A percentile compares a stretch with the other conserved stretches of the same genome.
These are phyloP conservation scores for Brachyalestes nurse DNA, from an alignment of 2,797 vertebrate genomes.

Conservation along the genomic window DNA sequence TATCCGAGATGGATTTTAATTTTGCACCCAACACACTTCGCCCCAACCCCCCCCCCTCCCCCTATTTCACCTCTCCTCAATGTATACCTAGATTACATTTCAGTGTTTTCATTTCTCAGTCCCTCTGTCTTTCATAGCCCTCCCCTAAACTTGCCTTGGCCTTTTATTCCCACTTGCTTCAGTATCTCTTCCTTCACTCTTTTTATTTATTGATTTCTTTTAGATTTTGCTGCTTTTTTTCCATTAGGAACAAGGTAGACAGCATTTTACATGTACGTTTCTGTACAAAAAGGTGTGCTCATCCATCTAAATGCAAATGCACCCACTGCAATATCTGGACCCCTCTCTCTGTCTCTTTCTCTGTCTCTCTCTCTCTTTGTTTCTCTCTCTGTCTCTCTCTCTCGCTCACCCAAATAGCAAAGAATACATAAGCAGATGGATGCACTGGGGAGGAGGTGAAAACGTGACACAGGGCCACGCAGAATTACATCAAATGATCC, in stretches of 20 bases:
- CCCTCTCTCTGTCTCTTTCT: neutral
- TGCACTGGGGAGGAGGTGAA: constrained; percentile 40
- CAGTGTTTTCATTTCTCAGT: constrained; percentile 53
- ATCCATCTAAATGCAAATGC: constrained; percentile 86
- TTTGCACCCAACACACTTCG: constrained; percentile 69
- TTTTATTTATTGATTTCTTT: constrained; percentile 15
- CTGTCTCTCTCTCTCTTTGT: too few species aligned
- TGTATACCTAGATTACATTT: constrained; percentile 66
- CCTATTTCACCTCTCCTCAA: constrained; percentile 29
- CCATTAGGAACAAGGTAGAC: constrained; percentile 52
- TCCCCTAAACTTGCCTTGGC: constrained; percentile 29
- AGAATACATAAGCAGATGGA: constrained; percentile 32
- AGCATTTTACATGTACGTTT: constrained; percentile 64
- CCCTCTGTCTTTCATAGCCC: constrained; percentile 32
- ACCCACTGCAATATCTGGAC: constrained; percentile 62
- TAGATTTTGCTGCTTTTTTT: constrained; percentile 28
- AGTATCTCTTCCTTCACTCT: constrained; percentile 9
- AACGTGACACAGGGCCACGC: constrained; percentile 34
- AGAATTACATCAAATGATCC: constrained; percentile 37
- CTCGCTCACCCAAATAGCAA: constrained; percentile 17
- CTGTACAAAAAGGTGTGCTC: constrained; percentile 75
- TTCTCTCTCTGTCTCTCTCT: too few species aligned
- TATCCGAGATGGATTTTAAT: constrained; percentile 80
- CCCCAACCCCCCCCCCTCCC: constrained; percentile 37
- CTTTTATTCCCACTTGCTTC: neutral